Evolutionary conservation across 2,888 invertebrate genomes (phyloP).

Genomic region (Fragum whitleyi): DNA sequence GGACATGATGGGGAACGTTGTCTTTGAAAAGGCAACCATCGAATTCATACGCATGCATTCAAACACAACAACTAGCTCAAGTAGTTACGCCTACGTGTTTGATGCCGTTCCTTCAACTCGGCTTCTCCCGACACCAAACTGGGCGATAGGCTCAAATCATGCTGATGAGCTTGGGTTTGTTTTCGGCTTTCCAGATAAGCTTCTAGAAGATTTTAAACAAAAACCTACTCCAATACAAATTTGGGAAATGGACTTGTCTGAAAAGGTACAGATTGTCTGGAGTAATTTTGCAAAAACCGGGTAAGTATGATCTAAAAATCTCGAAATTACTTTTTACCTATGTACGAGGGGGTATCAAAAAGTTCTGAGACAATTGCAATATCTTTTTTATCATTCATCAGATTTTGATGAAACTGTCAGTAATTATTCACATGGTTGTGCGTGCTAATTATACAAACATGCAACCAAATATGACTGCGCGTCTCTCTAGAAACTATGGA

Average conservation of each 20-base stretch:
- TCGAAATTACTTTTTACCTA: no score
- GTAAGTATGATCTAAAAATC: slow-evolving; percentile 8
- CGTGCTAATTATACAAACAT: no score
- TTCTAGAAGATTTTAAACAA: slow-evolving; percentile 1
- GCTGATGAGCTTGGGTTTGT: slow-evolving; percentile 30
- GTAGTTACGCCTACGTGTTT: slow-evolving; percentile 9
- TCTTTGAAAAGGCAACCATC: slow-evolving; percentile 8
- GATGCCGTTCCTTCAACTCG: background rate
- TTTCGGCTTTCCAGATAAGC: slow-evolving; percentile 14
- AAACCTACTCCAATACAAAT: background rate
- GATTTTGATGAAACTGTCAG: no score
- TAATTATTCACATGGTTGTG: no score
- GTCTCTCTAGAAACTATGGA: no score
- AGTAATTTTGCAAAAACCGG: slow-evolving; percentile 30
- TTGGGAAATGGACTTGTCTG: slow-evolving; percentile 23
- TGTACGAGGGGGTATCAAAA: no score
- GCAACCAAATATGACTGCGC: no score
- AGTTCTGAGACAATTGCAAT: no score
- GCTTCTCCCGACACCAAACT: slow-evolving; percentile 8
- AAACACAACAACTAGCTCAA: background rate
- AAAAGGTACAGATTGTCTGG: background rate
- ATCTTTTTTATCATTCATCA: no score
- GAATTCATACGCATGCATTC: slow-evolving; percentile 12
- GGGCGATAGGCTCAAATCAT: slow-evolving; percentile 17
- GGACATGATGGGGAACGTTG: slow-evolving; percentile 3